Evolutionary conservation across 2,888 invertebrate genomes (phyloP).

Genomic region (Drosophila macrospina): DNA sequence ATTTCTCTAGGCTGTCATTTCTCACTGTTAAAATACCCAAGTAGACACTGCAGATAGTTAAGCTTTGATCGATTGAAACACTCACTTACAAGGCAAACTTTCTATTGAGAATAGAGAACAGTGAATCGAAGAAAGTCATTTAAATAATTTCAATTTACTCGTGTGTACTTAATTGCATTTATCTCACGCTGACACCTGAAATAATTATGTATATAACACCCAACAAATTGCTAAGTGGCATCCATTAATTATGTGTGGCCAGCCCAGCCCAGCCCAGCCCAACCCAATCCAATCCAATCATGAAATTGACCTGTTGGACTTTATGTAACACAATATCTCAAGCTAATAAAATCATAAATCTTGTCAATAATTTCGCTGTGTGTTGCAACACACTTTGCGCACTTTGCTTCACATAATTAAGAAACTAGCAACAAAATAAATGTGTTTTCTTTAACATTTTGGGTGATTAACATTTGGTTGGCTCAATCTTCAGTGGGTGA

Average conservation of each 20-base stretch:
- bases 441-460: constrained; percentile 42
- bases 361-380: constrained; percentile 63
- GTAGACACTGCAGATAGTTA: constrained; percentile 32
- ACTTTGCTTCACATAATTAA: constrained; percentile 64
- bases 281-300: constrained; percentile 26
- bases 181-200: constrained; percentile 19
- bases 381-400: constrained; percentile 63
- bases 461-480: constrained; percentile 68
- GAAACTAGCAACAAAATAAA: constrained; percentile 24
- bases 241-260: constrained; percentile 64
- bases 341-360: constrained; percentile 73
- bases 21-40: constrained; percentile 38
- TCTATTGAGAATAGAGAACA: not conserved
- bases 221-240: constrained; percentile 51
- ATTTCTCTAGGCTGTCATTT: constrained; percentile 39
- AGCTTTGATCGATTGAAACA: constrained; percentile 39
- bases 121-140: not conserved
- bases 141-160: constrained; percentile 6
- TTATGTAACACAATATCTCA: constrained; percentile 71
- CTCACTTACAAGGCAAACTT: constrained; percentile 1
- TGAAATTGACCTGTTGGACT: constrained; percentile 58
- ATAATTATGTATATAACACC: constrained; percentile 36
- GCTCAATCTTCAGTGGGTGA: constrained; percentile 52
- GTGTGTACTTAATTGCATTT: no score
- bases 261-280: constrained; percentile 19